Evolutionary conservation across 2,888 invertebrate species (phyloP), one percentile per base, ranked within the genome.

Genomic region (Magallana nippona): DNA sequence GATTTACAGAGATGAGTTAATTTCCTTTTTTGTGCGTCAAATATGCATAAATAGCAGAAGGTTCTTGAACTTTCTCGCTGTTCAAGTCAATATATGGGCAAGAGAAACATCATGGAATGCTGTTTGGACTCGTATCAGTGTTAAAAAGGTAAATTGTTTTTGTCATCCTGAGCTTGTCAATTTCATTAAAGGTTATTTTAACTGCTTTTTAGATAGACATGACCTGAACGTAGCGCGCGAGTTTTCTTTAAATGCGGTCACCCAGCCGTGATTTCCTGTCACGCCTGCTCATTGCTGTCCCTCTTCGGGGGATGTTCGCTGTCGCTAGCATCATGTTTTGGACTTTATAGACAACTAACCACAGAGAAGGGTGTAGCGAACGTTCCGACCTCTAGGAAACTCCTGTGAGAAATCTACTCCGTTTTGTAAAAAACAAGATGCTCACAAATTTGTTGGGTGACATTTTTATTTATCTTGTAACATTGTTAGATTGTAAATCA

Each of bases 381-480:
- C 71, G 32, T 13, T 71, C 22, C 3, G 32, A 15, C 11, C 32
- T 71, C 27, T 11, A 71, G 5, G 71, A 71, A 71, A 27, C 32
- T 32, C 71, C 13, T 71, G 71, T 71, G 32, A 32, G 71, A 71
- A 71, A 71, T 71, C 11, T 22, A 32, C 44, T 44, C 44, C 44
- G 44, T 44, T 44, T 44, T 44, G 8, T 44, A 8, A 71, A n/a
- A 5, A 71, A 71, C 71, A 71, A 32, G 71, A 71, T 27, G 71
- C 32, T 71, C 71, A 22, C 32, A 71, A 32, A 71, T 71, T 71
- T 71, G 27, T 27, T 71, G 3, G 22, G 71, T 71, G 71, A 71
- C 71, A 27, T 27, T 71, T 71, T 71, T 71, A 71, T 71, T 71
- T 19, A 60, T 60, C 60, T 60, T 60, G 19, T 60, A 60, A 60